A percentile compares a stretch with the other conserved stretches of the same genome.
Conservation (phyloP, 2,113 vertebrate species). For the Martes martes region DNA sequence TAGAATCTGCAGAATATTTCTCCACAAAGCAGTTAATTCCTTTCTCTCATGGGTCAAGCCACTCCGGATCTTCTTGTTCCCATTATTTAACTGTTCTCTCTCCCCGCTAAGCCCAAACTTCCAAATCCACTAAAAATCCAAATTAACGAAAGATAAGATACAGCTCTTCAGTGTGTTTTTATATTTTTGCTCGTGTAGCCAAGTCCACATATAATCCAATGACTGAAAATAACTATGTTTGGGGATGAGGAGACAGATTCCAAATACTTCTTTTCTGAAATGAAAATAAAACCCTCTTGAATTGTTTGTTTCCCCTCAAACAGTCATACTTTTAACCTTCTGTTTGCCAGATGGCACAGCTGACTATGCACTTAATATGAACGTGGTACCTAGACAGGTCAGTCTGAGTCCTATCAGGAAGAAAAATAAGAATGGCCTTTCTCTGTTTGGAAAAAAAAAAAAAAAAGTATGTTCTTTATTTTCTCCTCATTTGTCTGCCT, state of each 20-base stretch:
- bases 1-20: background rate
- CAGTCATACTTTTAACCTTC: slow-evolving; percentile 50
- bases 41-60: background rate
- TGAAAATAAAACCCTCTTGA: slow-evolving; percentile 35
- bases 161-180: slow-evolving; percentile 32
- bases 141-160: slow-evolving; percentile 8
- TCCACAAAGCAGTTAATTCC: background rate
- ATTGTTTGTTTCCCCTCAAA: slow-evolving; percentile 49
- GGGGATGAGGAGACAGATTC: slow-evolving; percentile 27
- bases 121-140: slow-evolving; percentile 24
- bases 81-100: background rate
- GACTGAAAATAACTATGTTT: slow-evolving; percentile 47
- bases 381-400: background rate
- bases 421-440: slow-evolving; percentile 22
- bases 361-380: background rate
- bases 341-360: background rate
- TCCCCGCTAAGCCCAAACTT: background rate
- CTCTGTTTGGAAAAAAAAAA: slow-evolving; percentile 20
- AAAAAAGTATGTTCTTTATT: slow-evolving; percentile 47
- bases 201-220: slow-evolving; percentile 43
- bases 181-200: slow-evolving; percentile 15
- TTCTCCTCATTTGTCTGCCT: slow-evolving; percentile 50
- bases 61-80: background rate
- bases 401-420: background rate
- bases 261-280: slow-evolving; percentile 42